Percentiles rank a stretch among this genome's conserved stretches.
Evolutionary conservation across 2,888 invertebrate genomes (phyloP).

Genomic region (Adela reaumurella): DNA sequence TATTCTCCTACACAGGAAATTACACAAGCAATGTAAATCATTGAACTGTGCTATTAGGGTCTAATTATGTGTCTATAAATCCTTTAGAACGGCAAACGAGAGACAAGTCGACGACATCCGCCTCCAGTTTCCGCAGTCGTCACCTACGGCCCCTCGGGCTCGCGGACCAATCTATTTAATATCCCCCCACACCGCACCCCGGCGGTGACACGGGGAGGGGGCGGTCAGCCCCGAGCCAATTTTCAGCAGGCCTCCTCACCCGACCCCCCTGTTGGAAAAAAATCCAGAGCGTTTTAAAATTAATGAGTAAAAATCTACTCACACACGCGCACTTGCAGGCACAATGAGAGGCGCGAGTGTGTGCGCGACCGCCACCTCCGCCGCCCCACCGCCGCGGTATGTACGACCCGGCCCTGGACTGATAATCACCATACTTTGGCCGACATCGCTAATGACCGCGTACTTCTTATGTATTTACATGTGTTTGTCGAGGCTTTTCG

Average conservation of each 20-base stretch:
- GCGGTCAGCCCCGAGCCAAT: slow-evolving; percentile 49
- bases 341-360: slow-evolving; percentile 33
- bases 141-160: slow-evolving; percentile 56
- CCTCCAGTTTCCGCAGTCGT: background rate
- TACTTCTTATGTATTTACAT: background rate
- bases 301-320: slow-evolving; percentile 60
- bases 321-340: slow-evolving; percentile 30
- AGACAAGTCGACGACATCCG: no score
- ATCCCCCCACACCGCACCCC: slow-evolving; percentile 30
- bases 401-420: slow-evolving; percentile 11
- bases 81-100: no score
- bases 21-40: no score
- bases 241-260: slow-evolving; percentile 33
- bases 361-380: slow-evolving; percentile 27
- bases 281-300: slow-evolving; percentile 60
- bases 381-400: slow-evolving; percentile 11
- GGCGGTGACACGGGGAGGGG: slow-evolving; percentile 54
- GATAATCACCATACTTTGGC: slow-evolving; percentile 41
- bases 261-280: slow-evolving; percentile 41
- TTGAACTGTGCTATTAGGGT: no score
- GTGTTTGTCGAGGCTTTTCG: background rate
- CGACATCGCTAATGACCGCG: slow-evolving; percentile 21
- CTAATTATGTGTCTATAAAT: no score
- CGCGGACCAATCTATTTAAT: slow-evolving; percentile 60
- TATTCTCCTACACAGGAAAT: no score